Percentiles rank a stretch among this genome's conserved stretches.
Conservation (phyloP, 2,797 vertebrate genomes). For the Sebastolobus altivelis region DNA sequence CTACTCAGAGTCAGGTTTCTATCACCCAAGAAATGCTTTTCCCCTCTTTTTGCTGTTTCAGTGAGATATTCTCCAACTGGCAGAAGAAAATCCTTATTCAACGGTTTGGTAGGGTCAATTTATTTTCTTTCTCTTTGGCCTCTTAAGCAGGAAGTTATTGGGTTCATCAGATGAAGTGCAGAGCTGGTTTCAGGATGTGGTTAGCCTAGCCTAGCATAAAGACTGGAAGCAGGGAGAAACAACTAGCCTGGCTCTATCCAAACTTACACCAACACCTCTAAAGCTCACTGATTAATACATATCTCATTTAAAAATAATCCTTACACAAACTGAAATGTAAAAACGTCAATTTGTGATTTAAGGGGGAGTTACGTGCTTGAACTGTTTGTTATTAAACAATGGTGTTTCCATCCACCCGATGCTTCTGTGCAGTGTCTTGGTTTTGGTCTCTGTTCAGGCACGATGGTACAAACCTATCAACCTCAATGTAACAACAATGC, state of each 20-base stretch:
- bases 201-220: background rate
- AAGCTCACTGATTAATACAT: background rate
- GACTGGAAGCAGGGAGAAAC: background rate
- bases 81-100: constrained; percentile 13
- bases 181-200: background rate
- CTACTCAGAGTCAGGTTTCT: background rate
- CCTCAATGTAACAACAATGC: too few species aligned
- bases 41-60: constrained; percentile 17
- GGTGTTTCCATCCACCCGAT: too few species aligned
- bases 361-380: too few species aligned
- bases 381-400: too few species aligned
- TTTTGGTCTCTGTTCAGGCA: too few species aligned
- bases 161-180: background rate
- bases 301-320: background rate
- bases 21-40: background rate
- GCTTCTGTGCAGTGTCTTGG: too few species aligned
- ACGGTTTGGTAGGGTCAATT: constrained; percentile 35
- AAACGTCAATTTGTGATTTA: background rate
- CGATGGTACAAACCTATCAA: too few species aligned
- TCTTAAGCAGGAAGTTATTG: background rate
- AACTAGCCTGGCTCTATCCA: background rate
- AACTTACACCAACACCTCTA: background rate
- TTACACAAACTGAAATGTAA: background rate
- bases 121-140: background rate
- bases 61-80: constrained; percentile 44